phyloP scores from a whole-genome alignment of 2,113 vertebrate species.

The Puntigrus tetrazona region DNA sequence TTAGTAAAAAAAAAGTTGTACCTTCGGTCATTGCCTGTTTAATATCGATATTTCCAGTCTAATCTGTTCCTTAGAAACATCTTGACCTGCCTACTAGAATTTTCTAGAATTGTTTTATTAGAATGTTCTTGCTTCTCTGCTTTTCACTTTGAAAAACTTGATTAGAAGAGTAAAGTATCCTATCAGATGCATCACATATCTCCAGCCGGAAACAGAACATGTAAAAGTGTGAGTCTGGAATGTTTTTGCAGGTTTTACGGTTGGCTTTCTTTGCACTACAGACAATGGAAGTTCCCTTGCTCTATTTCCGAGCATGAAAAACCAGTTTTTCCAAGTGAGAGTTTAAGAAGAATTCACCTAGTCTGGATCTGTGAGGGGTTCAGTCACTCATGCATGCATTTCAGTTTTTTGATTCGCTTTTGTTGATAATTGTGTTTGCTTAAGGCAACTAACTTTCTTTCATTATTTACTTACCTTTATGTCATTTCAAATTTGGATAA shows the following conservation, averaged over 20 bases:
- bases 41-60: background rate
- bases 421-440: background rate
- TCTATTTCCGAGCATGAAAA: constrained; percentile 27
- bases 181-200: background rate
- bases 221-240: background rate
- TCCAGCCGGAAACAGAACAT: background rate
- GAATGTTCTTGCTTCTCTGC: constrained; percentile 2
- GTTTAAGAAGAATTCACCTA: constrained; percentile 11
- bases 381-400: background rate
- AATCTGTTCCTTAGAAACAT: background rate
- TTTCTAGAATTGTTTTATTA: too few species aligned
- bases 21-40: background rate
- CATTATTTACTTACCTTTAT: background rate
- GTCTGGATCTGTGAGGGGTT: background rate
- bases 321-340: constrained; percentile 27
- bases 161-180: background rate
- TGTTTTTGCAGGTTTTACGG: constrained; percentile 1
- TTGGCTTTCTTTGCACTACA: constrained; percentile 3
- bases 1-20: background rate
- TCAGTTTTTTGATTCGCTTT: background rate
- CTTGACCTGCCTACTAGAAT: background rate
- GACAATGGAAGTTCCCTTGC: constrained; percentile 17
- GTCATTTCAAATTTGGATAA: background rate
- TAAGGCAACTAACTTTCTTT: background rate
- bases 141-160: background rate